Conservation (phyloP, 2,113 vertebrate species). For the Nothoprocta pentlandii region DNA sequence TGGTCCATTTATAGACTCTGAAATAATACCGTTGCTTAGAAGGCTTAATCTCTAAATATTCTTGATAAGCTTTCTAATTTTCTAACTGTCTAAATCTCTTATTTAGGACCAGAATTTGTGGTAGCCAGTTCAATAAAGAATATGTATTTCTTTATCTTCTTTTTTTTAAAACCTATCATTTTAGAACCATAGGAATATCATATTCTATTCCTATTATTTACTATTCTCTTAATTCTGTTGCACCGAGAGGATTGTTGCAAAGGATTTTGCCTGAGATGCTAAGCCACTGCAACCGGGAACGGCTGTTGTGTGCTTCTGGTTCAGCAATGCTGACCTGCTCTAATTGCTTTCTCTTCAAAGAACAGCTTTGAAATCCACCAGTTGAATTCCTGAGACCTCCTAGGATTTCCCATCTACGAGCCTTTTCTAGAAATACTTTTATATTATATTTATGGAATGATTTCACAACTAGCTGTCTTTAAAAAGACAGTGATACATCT, state of each 20-base stretch:
- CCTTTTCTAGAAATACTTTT: neutral
- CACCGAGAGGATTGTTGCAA: neutral
- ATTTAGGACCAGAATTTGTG: neutral
- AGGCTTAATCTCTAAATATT: neutral
- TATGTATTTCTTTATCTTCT: neutral
- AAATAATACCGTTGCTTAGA: neutral
- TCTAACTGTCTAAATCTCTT: neutral
- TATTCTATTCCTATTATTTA: neutral
- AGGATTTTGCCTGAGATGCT: neutral
- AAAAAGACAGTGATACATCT: neutral
- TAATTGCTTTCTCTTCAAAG: neutral
- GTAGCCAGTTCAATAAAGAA: neutral
- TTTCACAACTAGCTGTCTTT: neutral
- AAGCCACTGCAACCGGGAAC: neutral
- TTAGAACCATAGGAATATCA: neutral
- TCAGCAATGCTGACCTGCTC: neutral
- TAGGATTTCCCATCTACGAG: neutral
- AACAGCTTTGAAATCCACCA: neutral
- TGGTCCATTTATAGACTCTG: neutral
- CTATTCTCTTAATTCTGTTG: neutral
- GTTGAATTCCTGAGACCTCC: neutral
- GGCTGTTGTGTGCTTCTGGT: neutral
- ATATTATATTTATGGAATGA: neutral
- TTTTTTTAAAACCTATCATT: neutral
- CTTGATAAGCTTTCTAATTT: neutral